Conservation (phyloP, 1,140 invertebrate species). For the Aethina tumida region DNA sequence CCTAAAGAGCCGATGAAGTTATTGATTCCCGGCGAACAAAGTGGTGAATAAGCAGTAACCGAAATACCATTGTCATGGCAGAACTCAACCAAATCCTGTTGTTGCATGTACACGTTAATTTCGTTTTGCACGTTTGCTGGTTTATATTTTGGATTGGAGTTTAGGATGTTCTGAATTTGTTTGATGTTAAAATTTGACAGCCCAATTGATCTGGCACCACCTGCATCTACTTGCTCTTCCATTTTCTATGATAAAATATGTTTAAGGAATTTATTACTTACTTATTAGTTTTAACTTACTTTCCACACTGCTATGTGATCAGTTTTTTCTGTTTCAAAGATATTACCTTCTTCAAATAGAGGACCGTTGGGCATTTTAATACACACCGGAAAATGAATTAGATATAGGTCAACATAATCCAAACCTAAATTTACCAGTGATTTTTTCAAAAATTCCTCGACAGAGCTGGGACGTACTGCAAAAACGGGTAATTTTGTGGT, state of each 20-base stretch:
- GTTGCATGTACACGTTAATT: conserved; percentile 73
- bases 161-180: conserved; percentile 54
- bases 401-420: conserved; percentile 60
- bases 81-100: conserved; percentile 61
- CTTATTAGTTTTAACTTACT: conserved; percentile 35
- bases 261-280: neutral
- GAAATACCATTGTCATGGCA: conserved; percentile 60
- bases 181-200: conserved; percentile 65
- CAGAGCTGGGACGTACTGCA: conserved; percentile 39
- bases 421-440: conserved; percentile 17
- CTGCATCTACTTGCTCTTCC: conserved; percentile 57
- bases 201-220: conserved; percentile 58
- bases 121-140: conserved; percentile 70
- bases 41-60: conserved; percentile 71
- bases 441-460: conserved; percentile 14
- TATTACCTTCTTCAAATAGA: conserved; percentile 44
- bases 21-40: conserved; percentile 59
- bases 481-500: conserved; percentile 59
- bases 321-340: conserved; percentile 53
- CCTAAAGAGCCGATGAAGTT: neutral
- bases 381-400: conserved; percentile 18
- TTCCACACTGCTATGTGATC: conserved; percentile 65
- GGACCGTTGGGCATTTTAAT: conserved; percentile 38
- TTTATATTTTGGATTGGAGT: conserved; percentile 49
- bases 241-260: conserved; percentile 46